A percentile compares a stretch with the other conserved stretches of the same genome.
These are phyloP conservation scores for Rhagologus leucostigma DNA, from an alignment of 2,113 vertebrate species.

Conservation along the genomic window DNA sequence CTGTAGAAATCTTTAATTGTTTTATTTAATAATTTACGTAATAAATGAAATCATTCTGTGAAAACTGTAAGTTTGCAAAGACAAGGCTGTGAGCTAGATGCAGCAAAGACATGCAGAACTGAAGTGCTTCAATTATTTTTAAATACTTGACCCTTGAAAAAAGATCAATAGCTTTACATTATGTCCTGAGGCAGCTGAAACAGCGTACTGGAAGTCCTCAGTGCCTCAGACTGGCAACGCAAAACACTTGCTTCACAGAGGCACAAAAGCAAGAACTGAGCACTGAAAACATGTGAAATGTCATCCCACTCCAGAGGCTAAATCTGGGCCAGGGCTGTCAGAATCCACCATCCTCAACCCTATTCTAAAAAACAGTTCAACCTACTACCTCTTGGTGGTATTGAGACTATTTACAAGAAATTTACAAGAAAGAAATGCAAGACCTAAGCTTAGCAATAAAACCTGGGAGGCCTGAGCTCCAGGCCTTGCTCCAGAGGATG, in stretches of 20 bases:
- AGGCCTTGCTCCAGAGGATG: neutral
- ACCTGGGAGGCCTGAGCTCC: neutral
- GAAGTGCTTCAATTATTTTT: neutral
- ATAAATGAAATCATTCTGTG: neutral
- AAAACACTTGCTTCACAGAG: fast-evolving
- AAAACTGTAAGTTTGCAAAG: neutral
- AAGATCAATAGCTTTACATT: neutral
- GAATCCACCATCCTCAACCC: neutral
- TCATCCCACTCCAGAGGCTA: neutral
- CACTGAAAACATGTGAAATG: neutral
- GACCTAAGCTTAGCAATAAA: neutral
- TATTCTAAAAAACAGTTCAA: neutral
- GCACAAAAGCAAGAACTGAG: neutral
- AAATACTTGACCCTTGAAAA: neutral
- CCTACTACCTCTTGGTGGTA: neutral
- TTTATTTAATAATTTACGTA: neutral
- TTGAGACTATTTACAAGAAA: neutral
- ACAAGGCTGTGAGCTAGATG: neutral
- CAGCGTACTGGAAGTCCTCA: neutral
- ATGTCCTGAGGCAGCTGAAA: neutral
- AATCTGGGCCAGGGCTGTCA: neutral
- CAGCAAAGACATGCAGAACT: neutral
- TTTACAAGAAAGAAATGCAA: neutral
- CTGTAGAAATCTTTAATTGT: neutral
- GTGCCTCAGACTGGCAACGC: neutral